Evolutionary conservation across 2,888 invertebrate genomes (phyloP), one percentile per base, ranked within the genome.

Genomic region (Strigamia transsilvanica): DNA sequence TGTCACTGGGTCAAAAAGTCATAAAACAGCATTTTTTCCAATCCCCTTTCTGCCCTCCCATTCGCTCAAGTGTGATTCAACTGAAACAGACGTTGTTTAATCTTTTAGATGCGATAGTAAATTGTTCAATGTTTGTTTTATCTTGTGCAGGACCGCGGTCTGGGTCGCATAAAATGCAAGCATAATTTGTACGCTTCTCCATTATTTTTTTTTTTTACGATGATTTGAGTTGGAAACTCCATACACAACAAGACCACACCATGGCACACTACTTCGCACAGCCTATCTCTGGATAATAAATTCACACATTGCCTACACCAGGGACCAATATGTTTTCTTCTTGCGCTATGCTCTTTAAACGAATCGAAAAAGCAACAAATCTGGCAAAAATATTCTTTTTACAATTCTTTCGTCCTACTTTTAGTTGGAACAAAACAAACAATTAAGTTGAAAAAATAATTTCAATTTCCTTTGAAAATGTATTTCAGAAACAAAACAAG

Each of bases 51-150:
- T 56, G n/a, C 21, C 18, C 18, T 56, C 56, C 56, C n/a, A 56
- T 56, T 56, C 73, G 73, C 27, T 73, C 13, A 73, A 73, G 7
- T 73, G 73, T 73, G 73, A 73, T 73, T 32, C 73, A 12, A 73
- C 15, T 27, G 18, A 27, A 73, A 73, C 73, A 73, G 13, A 73
- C 32, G 73, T 73, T 32, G 73, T 73, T 73, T 73, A 73, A 73
- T 73, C 73, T 73, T 32, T 73, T 23, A 73, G 32, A 73, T 73
- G 32, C 5, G 27, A 73, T 32, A 73, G 73, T 73, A 73, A 73
- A 73, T 73, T 73, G 73, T 73, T 73, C 73, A 73, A 73, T 27
- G 32, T 73, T n/a, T 73, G 73, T 27, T 73, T 56, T 73, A 73
- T 73, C 73, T 73, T 73, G 32, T n/a, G 73, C 32, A 73, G 32